A percentile compares a stretch with the other conserved stretches of the same genome.
phyloP scores from a whole-genome alignment of 2,888 invertebrate species.

The Mimachlamys varia region DNA sequence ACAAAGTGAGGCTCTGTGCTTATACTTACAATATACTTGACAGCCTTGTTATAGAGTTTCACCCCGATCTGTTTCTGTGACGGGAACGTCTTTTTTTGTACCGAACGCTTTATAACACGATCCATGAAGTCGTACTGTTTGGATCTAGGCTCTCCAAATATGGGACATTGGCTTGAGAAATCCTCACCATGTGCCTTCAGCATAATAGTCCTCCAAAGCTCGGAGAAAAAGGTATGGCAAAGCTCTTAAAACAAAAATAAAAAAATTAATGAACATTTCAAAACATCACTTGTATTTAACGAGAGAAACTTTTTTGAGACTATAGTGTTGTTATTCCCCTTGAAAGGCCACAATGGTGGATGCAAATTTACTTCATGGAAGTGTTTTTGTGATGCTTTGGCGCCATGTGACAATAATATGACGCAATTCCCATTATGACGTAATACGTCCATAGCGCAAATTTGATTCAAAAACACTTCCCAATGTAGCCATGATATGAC shows the following conservation, averaged over 20 bases:
- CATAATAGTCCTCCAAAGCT: background rate
- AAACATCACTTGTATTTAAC: too few relatives aligned
- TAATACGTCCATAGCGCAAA: too few relatives aligned
- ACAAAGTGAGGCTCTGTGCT: background rate
- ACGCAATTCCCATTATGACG: too few relatives aligned
- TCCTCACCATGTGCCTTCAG: background rate
- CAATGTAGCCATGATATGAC: too few relatives aligned
- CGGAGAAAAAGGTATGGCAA: conserved; percentile 47
- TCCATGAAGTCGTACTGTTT: conserved; percentile 39
- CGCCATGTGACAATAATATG: too few relatives aligned
- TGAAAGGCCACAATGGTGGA: too few relatives aligned
- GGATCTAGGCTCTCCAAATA: conserved; percentile 35
- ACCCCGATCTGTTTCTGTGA: conserved; percentile 48
- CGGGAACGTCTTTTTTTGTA: background rate
- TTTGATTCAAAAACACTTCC: too few relatives aligned
- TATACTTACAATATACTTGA: conserved; percentile 58
- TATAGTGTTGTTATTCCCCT: too few relatives aligned
- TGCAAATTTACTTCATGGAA: too few relatives aligned
- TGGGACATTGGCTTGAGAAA: background rate
- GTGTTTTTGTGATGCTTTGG: too few relatives aligned
- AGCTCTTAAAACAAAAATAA: conserved; percentile 38
- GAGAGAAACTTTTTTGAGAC: too few relatives aligned
- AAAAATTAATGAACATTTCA: too few relatives aligned
- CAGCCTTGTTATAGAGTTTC: conserved; percentile 57
- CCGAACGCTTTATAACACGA: conserved; percentile 36